These are phyloP conservation scores for Cyanistes caeruleus DNA, from an alignment of 2,113 vertebrate species.

Conservation along the genomic window DNA sequence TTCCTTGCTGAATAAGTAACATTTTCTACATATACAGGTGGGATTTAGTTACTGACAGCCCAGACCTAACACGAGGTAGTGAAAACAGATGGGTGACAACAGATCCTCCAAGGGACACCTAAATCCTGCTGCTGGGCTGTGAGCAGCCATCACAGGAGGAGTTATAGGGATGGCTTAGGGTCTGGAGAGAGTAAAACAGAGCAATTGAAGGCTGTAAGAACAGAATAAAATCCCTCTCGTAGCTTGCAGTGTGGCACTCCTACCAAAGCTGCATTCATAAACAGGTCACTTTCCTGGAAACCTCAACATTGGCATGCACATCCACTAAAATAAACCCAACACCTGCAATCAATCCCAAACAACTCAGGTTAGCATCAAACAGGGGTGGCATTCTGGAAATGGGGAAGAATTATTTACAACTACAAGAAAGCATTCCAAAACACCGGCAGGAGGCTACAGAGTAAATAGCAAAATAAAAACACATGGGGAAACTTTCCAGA, in stretches of 20 bases:
- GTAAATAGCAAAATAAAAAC: background rate
- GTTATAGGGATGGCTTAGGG: no score
- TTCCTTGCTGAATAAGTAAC: background rate
- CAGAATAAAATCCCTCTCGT: background rate
- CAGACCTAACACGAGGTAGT: accelerated
- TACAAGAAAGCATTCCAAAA: background rate
- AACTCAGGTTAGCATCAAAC: background rate
- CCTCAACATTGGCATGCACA: background rate
- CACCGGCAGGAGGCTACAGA: background rate
- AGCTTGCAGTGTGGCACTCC: background rate
- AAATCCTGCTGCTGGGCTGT: background rate
- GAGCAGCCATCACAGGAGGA: background rate
- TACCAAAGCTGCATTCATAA: background rate
- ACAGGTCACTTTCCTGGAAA: background rate
- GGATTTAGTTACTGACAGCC: background rate
- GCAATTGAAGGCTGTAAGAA: background rate
- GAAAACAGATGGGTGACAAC: background rate
- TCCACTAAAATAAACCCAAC: background rate
- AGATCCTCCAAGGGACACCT: background rate
- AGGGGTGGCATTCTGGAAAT: background rate
- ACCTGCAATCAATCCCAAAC: background rate
- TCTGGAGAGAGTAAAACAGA: background rate
- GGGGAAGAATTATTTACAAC: background rate
- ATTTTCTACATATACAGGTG: accelerated
- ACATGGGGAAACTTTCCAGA: background rate